Conservation (phyloP, 2,797 vertebrate genomes). For the Taenioides sp. region DNA sequence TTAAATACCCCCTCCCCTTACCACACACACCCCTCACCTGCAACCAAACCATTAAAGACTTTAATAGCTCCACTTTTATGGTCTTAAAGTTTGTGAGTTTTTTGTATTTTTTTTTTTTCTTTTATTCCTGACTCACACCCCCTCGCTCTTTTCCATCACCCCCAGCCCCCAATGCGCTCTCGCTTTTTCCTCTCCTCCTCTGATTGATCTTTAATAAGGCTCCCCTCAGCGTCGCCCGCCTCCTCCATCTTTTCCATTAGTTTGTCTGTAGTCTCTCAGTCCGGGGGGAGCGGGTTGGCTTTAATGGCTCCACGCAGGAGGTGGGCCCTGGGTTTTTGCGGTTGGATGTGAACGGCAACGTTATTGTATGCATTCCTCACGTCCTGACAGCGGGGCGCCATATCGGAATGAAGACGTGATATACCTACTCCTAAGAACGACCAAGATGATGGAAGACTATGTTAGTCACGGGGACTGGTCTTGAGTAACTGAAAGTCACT, state of each 20-base stretch:
- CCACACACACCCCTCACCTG: slow-evolving; percentile 1
- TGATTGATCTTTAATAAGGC: slow-evolving; percentile 77
- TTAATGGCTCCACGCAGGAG: slow-evolving; percentile 77
- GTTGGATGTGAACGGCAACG: slow-evolving; percentile 37
- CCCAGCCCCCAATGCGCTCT: slow-evolving; percentile 17
- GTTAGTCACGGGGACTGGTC: not conserved
- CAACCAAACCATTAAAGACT: slow-evolving; percentile 35
- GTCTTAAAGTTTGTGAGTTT: slow-evolving; percentile 41
- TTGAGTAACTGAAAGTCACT: not conserved
- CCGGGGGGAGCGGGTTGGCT: slow-evolving; percentile 58
- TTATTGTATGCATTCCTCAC: slow-evolving; percentile 17
- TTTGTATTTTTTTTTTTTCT: slow-evolving; percentile 36
- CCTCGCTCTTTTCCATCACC: slow-evolving; percentile 11
- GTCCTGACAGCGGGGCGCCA: slow-evolving; percentile 3
- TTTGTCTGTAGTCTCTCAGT: slow-evolving; percentile 58
- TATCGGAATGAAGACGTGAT: slow-evolving; percentile 24
- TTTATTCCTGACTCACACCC: slow-evolving; percentile 47
- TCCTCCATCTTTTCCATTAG: slow-evolving; percentile 62
- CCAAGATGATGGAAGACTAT: not conserved
- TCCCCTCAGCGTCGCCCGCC: slow-evolving; percentile 43
- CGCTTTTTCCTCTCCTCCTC: slow-evolving; percentile 41
- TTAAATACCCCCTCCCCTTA: not conserved
- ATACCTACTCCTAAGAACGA: not conserved
- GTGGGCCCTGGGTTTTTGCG: slow-evolving; percentile 62
- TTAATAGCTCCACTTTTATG: slow-evolving; percentile 45